Conservation (phyloP, 2,888 invertebrate species). For the Volucella zonaria region DNA sequence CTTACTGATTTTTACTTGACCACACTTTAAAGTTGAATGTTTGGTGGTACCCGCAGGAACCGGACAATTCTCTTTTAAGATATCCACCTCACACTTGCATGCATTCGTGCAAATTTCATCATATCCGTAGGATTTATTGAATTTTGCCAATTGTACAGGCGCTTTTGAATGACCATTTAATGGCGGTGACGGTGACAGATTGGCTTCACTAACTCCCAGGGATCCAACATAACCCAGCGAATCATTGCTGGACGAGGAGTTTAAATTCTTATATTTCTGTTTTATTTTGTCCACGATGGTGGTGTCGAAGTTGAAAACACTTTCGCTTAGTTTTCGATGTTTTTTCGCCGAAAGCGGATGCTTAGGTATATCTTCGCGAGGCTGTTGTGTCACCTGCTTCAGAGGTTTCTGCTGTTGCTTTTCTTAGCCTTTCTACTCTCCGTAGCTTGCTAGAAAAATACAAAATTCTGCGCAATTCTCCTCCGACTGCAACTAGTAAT, state of each 20-base stretch:
- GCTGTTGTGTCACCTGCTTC: too few relatives aligned
- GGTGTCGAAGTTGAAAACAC: constrained; percentile 75
- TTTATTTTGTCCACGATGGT: constrained; percentile 75
- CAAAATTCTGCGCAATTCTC: too few relatives aligned
- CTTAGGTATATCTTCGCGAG: constrained; percentile 13
- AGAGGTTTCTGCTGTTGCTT: too few relatives aligned
- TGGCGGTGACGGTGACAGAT: constrained; percentile 25
- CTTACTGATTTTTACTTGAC: constrained; percentile 73
- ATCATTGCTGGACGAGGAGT: constrained; percentile 39
- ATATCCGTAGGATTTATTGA: constrained; percentile 83
- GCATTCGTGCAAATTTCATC: constrained; percentile 81
- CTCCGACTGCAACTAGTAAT: too few relatives aligned
- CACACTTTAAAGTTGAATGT: constrained; percentile 25
- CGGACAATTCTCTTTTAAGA: constrained; percentile 55
- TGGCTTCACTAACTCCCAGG: constrained; percentile 9
- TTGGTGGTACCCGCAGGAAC: constrained; percentile 50
- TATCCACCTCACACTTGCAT: constrained; percentile 78
- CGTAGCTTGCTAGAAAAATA: too few relatives aligned
- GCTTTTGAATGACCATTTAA: not conserved
- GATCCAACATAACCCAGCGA: constrained; percentile 52
- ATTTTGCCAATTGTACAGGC: constrained; percentile 65
- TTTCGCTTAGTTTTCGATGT: constrained; percentile 62
- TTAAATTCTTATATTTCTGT: constrained; percentile 76
- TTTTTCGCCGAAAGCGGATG: constrained; percentile 55
- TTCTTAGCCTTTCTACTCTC: too few relatives aligned